These are phyloP conservation scores for Enteromius radiatus DNA, from an alignment of 2,797 vertebrate species.

Conservation along the genomic window DNA sequence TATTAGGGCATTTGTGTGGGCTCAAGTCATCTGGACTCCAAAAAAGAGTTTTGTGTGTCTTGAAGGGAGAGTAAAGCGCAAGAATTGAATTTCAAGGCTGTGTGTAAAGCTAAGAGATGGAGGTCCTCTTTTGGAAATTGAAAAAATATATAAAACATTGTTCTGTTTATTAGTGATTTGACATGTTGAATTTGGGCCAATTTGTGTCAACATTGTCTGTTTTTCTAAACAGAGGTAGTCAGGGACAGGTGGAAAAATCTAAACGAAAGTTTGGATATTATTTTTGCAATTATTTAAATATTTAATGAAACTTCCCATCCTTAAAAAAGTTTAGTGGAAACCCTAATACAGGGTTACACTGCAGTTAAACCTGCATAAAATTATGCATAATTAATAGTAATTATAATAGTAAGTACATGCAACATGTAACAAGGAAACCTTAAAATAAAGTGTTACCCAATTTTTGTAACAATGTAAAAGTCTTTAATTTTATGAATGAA, in stretches of 20 bases:
- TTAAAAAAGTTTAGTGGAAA: too few relatives aligned
- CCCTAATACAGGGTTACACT: too few relatives aligned
- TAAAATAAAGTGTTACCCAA: neutral
- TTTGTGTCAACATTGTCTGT: neutral
- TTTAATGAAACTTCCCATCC: neutral
- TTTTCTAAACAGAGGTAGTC: neutral
- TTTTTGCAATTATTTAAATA: neutral
- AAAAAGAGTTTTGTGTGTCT: neutral
- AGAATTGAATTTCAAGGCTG: neutral
- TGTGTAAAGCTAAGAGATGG: neutral
- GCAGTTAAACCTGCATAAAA: too few relatives aligned
- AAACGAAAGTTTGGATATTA: neutral
- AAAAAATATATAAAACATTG: neutral
- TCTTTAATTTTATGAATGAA: neutral
- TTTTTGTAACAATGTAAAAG: neutral
- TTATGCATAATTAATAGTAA: neutral
- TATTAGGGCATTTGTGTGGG: conserved; percentile 50
- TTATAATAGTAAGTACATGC: neutral
- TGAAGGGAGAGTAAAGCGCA: neutral
- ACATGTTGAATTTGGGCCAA: neutral
- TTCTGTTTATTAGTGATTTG: neutral
- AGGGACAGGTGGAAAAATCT: too few relatives aligned
- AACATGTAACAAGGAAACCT: neutral
- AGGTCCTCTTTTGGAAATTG: neutral
- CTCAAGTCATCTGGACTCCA: neutral